Evolutionary conservation across 1,140 invertebrate species (phyloP).

Genomic region (Scaptomyza pallida): DNA sequence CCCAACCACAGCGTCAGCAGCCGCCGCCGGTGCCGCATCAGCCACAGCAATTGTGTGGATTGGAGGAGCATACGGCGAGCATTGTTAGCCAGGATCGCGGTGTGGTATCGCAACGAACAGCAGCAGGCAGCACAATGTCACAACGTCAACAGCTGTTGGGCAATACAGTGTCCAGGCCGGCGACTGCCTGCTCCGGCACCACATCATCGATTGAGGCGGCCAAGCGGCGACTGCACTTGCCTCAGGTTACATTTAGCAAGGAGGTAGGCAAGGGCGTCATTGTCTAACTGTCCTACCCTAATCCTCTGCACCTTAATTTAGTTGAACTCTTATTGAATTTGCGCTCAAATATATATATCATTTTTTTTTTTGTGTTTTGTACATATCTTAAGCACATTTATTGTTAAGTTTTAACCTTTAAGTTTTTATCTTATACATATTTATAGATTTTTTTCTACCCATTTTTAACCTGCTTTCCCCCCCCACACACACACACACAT

Average conservation of each 20-base stretch:
- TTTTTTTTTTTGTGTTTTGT: conserved; percentile 31
- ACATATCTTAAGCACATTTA: conserved; percentile 70
- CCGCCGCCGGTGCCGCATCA: too few species aligned
- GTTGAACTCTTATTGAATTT: conserved; percentile 21
- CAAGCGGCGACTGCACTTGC: conserved; percentile 88
- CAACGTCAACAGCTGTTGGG: conserved; percentile 11
- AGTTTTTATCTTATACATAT: conserved; percentile 20
- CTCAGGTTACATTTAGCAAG: conserved; percentile 92
- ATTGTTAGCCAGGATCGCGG: conserved; percentile 1
- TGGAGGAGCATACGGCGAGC: conserved; percentile 55
- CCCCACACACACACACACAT: neutral
- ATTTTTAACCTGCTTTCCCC: conserved; percentile 2
- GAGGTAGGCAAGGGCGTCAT: conserved; percentile 88
- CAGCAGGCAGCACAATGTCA: conserved; percentile 29
- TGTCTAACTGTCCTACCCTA: conserved; percentile 84
- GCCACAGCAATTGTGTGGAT: neutral
- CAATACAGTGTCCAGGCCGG: conserved; percentile 79
- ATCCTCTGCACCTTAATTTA: conserved; percentile 1
- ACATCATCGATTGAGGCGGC: conserved; percentile 85
- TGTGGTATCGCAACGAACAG: conserved; percentile 30
- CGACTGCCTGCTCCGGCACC: conserved; percentile 86
- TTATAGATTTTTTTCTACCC: conserved; percentile 32
- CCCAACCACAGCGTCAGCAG: conserved; percentile 13
- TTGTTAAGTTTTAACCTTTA: conserved; percentile 42
- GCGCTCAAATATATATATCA: neutral